phyloP scores from a whole-genome alignment of 1,140 invertebrate genomes.

The Diprion similis region DNA sequence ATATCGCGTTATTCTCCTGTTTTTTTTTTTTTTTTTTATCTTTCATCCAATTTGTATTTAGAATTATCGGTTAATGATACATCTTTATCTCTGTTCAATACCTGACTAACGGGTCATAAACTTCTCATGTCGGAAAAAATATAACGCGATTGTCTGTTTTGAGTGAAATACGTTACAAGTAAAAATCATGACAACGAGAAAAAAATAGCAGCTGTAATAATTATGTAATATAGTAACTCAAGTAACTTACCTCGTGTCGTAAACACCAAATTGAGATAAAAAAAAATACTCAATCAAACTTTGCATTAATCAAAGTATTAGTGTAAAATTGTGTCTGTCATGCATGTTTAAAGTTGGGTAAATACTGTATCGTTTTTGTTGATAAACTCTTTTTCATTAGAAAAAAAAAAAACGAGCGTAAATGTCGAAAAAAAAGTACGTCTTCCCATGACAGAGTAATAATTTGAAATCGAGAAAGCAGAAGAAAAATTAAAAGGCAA shows the following conservation, averaged over 20 bases:
- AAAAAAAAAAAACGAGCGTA: background rate
- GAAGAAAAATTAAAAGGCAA: background rate
- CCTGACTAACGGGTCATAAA: background rate
- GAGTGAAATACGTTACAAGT: background rate
- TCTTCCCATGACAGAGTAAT: background rate
- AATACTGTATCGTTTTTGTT: conserved; percentile 6
- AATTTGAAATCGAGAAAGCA: background rate
- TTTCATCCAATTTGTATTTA: background rate
- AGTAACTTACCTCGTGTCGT: conserved; percentile 28
- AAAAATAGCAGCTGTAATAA: background rate
- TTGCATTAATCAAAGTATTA: conserved; percentile 21
- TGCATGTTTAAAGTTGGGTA: conserved; percentile 15
- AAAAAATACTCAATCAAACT: conserved; percentile 35
- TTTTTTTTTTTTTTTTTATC: background rate
- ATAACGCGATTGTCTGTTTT: background rate
- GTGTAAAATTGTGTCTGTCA: conserved; percentile 14
- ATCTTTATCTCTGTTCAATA: background rate
- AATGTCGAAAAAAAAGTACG: conserved; percentile 6
- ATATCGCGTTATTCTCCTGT: background rate
- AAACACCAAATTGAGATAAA: conserved; percentile 30
- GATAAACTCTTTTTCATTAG: background rate
- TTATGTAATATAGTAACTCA: conserved; percentile 6
- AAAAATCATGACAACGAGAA: background rate
- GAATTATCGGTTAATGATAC: background rate
- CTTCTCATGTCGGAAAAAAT: background rate